phyloP scores from a whole-genome alignment of 2,888 invertebrate species.

The Nephrotoma guestfalica region DNA sequence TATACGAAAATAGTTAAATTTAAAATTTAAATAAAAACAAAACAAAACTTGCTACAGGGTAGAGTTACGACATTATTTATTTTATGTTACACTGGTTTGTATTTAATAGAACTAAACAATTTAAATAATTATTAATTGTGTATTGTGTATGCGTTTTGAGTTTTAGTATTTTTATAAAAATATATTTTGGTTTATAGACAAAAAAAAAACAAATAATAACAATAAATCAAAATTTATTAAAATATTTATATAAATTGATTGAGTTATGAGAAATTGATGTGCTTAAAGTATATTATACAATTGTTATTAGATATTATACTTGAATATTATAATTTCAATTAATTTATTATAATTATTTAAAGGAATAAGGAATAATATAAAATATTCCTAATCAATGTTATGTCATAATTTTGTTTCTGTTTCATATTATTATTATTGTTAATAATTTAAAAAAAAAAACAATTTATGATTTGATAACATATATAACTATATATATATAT shows the following conservation, averaged over 20 bases:
- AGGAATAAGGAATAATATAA: neutral
- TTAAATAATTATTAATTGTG: neutral
- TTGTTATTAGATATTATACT: neutral
- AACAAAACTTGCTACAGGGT: conserved; percentile 1
- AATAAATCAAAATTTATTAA: neutral
- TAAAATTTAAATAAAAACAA: neutral
- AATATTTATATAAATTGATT: neutral
- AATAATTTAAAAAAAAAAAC: neutral
- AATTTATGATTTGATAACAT: neutral
- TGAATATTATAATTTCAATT: neutral
- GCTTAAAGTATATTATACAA: neutral
- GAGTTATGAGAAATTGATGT: neutral
- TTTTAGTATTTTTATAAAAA: neutral
- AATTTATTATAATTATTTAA: neutral
- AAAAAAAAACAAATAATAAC: neutral
- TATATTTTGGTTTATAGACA: neutral
- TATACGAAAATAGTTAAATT: neutral
- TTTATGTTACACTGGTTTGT: neutral
- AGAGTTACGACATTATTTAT: neutral
- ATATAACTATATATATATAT: neutral
- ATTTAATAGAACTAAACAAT: neutral
- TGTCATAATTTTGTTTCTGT: neutral
- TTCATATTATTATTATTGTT: neutral
- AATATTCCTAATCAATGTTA: neutral
- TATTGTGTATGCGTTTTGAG: neutral